Evolutionary conservation across 2,888 invertebrate genomes (phyloP).

Genomic region (Strigamia transsilvanica): DNA sequence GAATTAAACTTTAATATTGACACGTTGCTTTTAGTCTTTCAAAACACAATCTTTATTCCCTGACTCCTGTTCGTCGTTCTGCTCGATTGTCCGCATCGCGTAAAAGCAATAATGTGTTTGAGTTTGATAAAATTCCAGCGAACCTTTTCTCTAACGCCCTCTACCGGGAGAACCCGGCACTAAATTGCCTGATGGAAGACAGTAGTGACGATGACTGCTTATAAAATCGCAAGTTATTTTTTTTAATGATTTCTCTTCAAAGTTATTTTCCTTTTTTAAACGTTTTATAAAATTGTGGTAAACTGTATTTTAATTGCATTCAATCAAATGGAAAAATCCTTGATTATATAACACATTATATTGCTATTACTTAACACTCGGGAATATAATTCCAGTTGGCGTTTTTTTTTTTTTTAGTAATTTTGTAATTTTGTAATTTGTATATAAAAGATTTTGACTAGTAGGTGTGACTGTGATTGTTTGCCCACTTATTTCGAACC

Average conservation of each 20-base stretch:
- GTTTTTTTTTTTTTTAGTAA: neutral
- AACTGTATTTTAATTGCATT: slow-evolving; percentile 21
- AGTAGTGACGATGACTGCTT: neutral
- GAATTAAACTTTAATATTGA: neutral
- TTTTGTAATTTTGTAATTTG: neutral
- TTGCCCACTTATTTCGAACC: slow-evolving; percentile 9
- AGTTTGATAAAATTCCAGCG: neutral
- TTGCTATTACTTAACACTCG: slow-evolving; percentile 21
- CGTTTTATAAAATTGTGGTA: neutral
- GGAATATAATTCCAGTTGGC: neutral
- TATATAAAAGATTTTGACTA: slow-evolving; percentile 14
- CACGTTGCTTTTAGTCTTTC: neutral
- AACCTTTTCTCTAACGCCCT: neutral
- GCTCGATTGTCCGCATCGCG: neutral
- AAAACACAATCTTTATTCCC: neutral
- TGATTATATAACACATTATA: slow-evolving; percentile 26
- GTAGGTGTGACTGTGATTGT: slow-evolving; percentile 10
- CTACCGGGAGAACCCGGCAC: neutral
- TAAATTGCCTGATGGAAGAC: neutral
- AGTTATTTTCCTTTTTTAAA: neutral
- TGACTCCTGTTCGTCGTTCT: neutral
- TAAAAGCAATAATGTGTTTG: neutral
- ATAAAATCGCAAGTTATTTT: neutral
- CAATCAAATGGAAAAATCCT: slow-evolving; percentile 10
- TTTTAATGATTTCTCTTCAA: neutral